Evolutionary conservation across 2,888 invertebrate genomes (phyloP).

Genomic region (Odontocerum albicorne): DNA sequence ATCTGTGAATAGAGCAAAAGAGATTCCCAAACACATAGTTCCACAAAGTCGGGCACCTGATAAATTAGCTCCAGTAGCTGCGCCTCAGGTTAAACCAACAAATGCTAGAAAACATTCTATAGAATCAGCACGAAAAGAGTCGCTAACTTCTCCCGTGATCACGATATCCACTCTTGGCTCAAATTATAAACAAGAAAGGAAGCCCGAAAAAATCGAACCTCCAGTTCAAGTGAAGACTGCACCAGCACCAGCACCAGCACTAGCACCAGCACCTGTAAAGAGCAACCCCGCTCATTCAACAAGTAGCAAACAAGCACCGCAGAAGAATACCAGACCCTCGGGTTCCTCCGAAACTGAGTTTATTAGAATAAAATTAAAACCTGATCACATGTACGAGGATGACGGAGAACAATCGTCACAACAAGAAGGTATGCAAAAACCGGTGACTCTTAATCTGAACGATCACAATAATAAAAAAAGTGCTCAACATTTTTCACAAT

Average conservation of each 20-base stretch:
- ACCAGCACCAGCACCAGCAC: slow-evolving; percentile 8
- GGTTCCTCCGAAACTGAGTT: slow-evolving; percentile 51
- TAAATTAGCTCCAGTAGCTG: slow-evolving; percentile 7
- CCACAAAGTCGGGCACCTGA: slow-evolving; percentile 1
- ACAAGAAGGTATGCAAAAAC: slow-evolving; percentile 42
- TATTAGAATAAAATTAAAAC: slow-evolving; percentile 71
- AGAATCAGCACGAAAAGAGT: slow-evolving; percentile 29
- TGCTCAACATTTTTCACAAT: slow-evolving; percentile 48
- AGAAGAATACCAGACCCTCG: slow-evolving; percentile 41
- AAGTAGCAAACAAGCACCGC: slow-evolving; percentile 44
- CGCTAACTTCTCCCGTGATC: slow-evolving; percentile 31
- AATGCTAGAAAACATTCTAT: slow-evolving; percentile 19
- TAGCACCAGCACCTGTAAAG: slow-evolving; percentile 28
- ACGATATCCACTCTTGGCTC: slow-evolving; percentile 29
- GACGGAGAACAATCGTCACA: slow-evolving; percentile 48
- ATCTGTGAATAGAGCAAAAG: slow-evolving; percentile 46
- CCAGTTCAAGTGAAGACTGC: not conserved
- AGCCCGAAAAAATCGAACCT: slow-evolving; percentile 26
- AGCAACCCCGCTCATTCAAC: slow-evolving; percentile 44
- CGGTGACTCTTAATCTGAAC: slow-evolving; percentile 40
- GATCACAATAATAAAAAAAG: slow-evolving; percentile 44
- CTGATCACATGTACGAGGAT: slow-evolving; percentile 70
- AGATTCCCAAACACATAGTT: slow-evolving; percentile 20
- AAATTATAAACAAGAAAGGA: slow-evolving; percentile 32
- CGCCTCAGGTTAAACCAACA: slow-evolving; percentile 1